Conservation (phyloP, 2,797 vertebrate genomes). For the Intellagama lesueurii region DNA sequence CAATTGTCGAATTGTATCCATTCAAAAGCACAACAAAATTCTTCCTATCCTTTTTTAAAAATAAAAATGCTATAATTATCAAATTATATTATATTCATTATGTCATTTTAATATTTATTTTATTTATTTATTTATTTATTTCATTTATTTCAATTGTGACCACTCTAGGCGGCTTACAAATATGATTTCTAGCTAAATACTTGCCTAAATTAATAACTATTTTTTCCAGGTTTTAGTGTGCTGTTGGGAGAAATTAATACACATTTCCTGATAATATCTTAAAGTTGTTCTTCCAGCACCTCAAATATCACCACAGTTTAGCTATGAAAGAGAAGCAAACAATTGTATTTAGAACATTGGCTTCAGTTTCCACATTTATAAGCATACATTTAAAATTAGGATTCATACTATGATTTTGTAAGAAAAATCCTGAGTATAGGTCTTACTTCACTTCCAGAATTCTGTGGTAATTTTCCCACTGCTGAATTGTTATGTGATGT, state of each 20-base stretch:
- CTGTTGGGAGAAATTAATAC: slow-evolving; percentile 52
- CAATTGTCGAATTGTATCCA: background rate
- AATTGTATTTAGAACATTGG: slow-evolving; percentile 37
- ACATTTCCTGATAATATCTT: slow-evolving; percentile 41
- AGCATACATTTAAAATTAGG: background rate
- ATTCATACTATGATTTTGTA: slow-evolving; percentile 13
- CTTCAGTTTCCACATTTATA: slow-evolving; percentile 29
- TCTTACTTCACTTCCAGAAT: slow-evolving; percentile 27
- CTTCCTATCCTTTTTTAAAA: background rate
- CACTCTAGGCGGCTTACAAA: no score
- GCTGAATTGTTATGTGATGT: slow-evolving; percentile 14
- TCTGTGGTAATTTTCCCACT: slow-evolving; percentile 27
- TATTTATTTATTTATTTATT: no score
- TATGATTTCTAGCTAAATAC: slow-evolving; percentile 38
- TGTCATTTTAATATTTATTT: no score
- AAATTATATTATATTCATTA: no score
- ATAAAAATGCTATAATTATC: slow-evolving; percentile 15
- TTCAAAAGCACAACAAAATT: background rate
- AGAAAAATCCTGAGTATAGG: slow-evolving; percentile 31
- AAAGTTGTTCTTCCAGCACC: slow-evolving; percentile 50
- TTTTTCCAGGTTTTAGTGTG: slow-evolving; percentile 58
- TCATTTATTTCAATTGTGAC: no score
- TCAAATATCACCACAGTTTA: slow-evolving; percentile 16
- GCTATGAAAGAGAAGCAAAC: slow-evolving; percentile 9
- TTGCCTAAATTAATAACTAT: background rate